Percentiles rank a stretch among this genome's conserved stretches.
Evolutionary conservation across 1,140 invertebrate species (phyloP).

Genomic region (Copidosoma floridanum): DNA sequence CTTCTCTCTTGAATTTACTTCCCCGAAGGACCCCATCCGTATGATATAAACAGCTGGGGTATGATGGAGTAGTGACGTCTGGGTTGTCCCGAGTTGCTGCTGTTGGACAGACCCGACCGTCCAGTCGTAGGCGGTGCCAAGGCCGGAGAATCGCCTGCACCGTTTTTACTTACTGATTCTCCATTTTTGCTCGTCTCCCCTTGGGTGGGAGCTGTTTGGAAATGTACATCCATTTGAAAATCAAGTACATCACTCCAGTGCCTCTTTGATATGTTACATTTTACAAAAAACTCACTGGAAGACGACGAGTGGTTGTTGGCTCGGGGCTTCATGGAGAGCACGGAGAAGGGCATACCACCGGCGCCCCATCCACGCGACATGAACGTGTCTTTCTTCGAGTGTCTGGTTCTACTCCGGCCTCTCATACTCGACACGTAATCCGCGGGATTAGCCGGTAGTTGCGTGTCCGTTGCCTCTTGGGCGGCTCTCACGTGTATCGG

Average conservation of each 20-base stretch:
- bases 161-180: neutral
- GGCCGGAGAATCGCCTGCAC: neutral
- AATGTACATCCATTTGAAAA: too few relatives aligned
- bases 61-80: slow-evolving; percentile 53
- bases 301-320: slow-evolving; percentile 6
- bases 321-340: slow-evolving; percentile 45
- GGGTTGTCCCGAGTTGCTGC: slow-evolving; percentile 15
- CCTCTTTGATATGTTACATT: too few relatives aligned
- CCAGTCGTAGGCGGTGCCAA: slow-evolving; percentile 2
- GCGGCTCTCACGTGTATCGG: neutral
- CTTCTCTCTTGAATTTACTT: slow-evolving; percentile 40
- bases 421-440: neutral
- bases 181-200: neutral
- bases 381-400: slow-evolving; percentile 44
- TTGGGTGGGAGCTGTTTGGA: neutral
- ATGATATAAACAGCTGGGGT: slow-evolving; percentile 57
- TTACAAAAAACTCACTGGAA: too few relatives aligned
- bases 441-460: neutral
- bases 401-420: neutral
- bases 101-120: slow-evolving; percentile 31
- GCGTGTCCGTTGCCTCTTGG: neutral
- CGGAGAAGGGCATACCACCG: slow-evolving; percentile 57
- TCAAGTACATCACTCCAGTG: too few relatives aligned
- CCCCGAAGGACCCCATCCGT: slow-evolving; percentile 55
- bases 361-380: slow-evolving; percentile 50